Base-by-base conservation (phyloP, 2,888 invertebrate genomes). In the Limnephilus rhombicus region DNA sequence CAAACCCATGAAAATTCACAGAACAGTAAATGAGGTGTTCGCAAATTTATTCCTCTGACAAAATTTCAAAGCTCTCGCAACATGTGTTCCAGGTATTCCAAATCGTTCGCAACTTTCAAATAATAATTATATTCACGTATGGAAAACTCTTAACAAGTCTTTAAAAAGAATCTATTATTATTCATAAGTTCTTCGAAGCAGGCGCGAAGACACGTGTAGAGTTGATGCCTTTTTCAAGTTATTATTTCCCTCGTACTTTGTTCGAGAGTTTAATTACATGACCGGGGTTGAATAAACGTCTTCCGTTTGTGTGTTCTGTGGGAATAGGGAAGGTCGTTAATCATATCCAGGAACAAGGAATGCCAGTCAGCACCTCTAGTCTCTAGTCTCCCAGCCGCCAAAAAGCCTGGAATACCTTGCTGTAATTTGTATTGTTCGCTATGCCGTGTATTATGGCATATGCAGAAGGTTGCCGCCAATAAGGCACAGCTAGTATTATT, bases 311-410 rank as follows among this genome's bases (percentile, higher is more conserved):
- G 80, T 86, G 13, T 92, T 92, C 53, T 85, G 85, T 87, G 86
- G 81, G 34, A 86, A 90, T 85, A 88, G 37, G 68, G 68, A n/a
- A 1, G 82, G 80, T 92, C 92, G 91, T 92, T 92, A 92, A 92
- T 92, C 92, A 92, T 92, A 90, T 80, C 91, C 31, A 85, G n/a
- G 82, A 90, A 86, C 92, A 90, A 49, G 92, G 88, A 92, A 92
- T 91, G 92, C 91, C 92, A 92, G 92, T 92, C 92, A 91, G 92
- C 91, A 91, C 89, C 68, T 68, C 68, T n/a, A 68, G 53, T 53
- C 53, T 24, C 18, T 53, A 53, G 68, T 68, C n/a, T 68, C 9
- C 68, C 24, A 2, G n/a, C 68, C 68, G 68, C 68, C 68, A 68
- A 24, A 68, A 68, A 68, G 68, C 68, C 68, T 68, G 24, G 68